Evolutionary conservation across 2,888 invertebrate species (phyloP).

Genomic region (Tenthredo livida): DNA sequence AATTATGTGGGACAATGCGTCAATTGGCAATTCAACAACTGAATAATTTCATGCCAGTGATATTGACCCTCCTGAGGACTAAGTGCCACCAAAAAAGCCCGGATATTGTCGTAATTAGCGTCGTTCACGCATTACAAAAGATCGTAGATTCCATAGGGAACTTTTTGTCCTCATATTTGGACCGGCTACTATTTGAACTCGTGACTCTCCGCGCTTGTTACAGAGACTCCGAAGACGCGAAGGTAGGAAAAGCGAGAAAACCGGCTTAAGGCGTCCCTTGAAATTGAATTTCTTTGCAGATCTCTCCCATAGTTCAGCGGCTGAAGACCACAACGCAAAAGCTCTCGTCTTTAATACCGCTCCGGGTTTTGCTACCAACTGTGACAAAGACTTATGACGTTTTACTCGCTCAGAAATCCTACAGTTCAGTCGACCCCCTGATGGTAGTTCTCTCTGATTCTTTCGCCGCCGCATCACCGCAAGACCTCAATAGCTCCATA

Average conservation of each 20-base stretch:
- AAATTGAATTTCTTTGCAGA: constrained; percentile 62
- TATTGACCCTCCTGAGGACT: constrained; percentile 83
- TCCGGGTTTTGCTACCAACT: constrained; percentile 88
- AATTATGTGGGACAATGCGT: constrained; percentile 87
- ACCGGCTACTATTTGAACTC: constrained; percentile 85
- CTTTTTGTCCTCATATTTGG: constrained; percentile 92
- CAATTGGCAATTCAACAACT: constrained; percentile 87
- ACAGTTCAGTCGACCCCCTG: constrained; percentile 84
- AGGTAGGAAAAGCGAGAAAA: constrained; percentile 61
- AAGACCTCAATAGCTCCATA: constrained; percentile 84
- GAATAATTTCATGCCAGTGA: constrained; percentile 89
- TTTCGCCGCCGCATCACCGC: constrained; percentile 82
- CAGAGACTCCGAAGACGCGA: constrained; percentile 70
- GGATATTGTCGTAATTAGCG: constrained; percentile 84
- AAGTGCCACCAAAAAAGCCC: constrained; percentile 83
- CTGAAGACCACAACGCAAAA: constrained; percentile 84
- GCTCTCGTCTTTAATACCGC: constrained; percentile 84
- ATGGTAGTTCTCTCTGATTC: constrained; percentile 89
- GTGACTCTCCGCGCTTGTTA: constrained; percentile 79
- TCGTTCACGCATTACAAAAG: constrained; percentile 89
- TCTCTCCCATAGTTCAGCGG: constrained; percentile 80
- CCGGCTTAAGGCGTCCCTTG: neutral
- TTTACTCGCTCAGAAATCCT: constrained; percentile 82
- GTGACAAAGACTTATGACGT: constrained; percentile 84
- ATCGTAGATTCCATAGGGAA: constrained; percentile 90